Percentiles rank a stretch among this genome's conserved stretches.
Evolutionary conservation across 2,113 vertebrate genomes (phyloP).

Genomic region (Cyprichromis sp.): DNA sequence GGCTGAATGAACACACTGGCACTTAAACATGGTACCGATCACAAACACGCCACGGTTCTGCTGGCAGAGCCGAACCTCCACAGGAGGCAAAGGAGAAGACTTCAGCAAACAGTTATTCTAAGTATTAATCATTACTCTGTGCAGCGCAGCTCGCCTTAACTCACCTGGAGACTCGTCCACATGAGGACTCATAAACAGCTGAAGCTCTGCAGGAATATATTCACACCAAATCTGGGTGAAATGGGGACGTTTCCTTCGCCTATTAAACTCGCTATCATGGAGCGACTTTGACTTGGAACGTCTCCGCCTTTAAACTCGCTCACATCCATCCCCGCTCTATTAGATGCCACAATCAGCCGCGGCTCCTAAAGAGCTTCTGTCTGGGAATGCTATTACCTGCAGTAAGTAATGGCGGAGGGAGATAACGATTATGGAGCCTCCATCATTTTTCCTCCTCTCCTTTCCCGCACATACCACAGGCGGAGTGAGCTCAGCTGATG

Average conservation of each 20-base stretch:
- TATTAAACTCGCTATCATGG: neutral
- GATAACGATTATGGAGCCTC: slow-evolving; percentile 24
- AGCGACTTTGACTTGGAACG: neutral
- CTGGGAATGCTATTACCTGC: slow-evolving; percentile 36
- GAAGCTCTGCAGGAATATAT: neutral
- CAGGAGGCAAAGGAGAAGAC: neutral
- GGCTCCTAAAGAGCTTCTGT: slow-evolving; percentile 27
- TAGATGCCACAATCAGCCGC: slow-evolving; percentile 11
- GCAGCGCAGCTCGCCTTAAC: neutral
- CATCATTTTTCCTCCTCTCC: slow-evolving; percentile 5
- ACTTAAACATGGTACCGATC: no score
- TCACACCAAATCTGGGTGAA: neutral
- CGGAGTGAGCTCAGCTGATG: neutral
- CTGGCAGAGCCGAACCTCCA: neutral
- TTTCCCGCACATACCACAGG: neutral
- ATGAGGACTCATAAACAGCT: neutral
- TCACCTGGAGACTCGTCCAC: neutral
- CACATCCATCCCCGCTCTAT: slow-evolving; percentile 16
- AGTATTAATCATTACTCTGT: neutral
- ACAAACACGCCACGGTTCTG: neutral
- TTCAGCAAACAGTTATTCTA: neutral
- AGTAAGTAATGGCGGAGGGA: slow-evolving; percentile 6
- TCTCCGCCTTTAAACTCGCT: neutral
- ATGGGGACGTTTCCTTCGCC: neutral
- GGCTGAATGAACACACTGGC: neutral